Conservation (phyloP, 53 echinoderm and acorn worm genomes). For the Mesocentrotus franciscanus region DNA sequence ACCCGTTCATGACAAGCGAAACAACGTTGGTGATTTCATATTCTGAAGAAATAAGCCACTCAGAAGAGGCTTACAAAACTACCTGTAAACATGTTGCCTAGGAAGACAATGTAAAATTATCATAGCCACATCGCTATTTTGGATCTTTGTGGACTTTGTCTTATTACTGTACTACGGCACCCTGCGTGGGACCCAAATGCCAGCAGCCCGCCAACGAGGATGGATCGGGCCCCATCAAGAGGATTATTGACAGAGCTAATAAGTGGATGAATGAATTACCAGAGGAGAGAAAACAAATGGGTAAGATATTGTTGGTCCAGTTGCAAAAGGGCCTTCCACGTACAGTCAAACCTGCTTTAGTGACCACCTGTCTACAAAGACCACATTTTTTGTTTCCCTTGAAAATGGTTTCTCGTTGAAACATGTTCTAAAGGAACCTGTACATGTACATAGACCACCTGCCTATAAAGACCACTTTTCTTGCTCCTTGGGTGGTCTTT, state of each 20-base stretch:
- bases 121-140: constrained; percentile 93
- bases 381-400: too few species aligned
- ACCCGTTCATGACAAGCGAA: background rate
- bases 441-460: too few species aligned
- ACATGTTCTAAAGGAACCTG: too few species aligned
- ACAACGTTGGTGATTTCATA: background rate
- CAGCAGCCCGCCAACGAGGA: constrained; percentile 47
- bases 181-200: constrained; percentile 91
- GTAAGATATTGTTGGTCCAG: constrained; percentile 63
- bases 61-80: background rate
- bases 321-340: background rate
- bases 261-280: constrained; percentile 92
- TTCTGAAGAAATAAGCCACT: background rate
- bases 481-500: too few species aligned
- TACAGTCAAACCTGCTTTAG: too few species aligned
- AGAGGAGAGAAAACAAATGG: constrained; percentile 97
- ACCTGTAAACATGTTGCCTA: constrained; percentile 78
- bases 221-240: constrained; percentile 74
- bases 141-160: constrained; percentile 92
- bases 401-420: too few species aligned
- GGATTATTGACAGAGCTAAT: constrained; percentile 91
- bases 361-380: too few species aligned
- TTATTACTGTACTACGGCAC: constrained; percentile 92
- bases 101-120: constrained; percentile 95
- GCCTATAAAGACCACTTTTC: too few species aligned